Conservation (phyloP, 2,888 invertebrate genomes). For the Ectobius pallidus region DNA sequence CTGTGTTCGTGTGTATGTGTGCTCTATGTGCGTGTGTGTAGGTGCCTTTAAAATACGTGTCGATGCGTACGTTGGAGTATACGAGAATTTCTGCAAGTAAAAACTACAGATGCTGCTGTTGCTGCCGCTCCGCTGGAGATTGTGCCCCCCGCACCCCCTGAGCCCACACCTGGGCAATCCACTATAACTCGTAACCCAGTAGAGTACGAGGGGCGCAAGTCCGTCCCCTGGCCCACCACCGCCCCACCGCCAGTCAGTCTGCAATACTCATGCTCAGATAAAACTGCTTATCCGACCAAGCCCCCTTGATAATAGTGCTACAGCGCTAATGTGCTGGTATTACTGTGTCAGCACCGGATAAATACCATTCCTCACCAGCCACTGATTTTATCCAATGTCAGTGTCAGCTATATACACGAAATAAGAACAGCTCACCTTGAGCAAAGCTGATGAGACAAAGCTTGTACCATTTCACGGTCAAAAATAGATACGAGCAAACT, state of each 20-base stretch:
- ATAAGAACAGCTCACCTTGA: too few species aligned
- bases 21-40: too few species aligned
- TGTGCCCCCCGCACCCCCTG: not conserved
- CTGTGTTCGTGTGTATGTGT: too few species aligned
- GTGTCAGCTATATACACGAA: too few species aligned
- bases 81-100: not conserved
- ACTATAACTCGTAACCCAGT: slow-evolving; percentile 8
- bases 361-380: too few species aligned
- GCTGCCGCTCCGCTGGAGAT: not conserved
- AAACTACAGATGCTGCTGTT: slow-evolving; percentile 6
- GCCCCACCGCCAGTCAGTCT: not conserved
- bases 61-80: not conserved
- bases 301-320: not conserved
- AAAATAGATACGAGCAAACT: too few species aligned
- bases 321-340: not conserved
- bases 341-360: not conserved
- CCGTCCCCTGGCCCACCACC: slow-evolving; percentile 10
- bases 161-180: too few species aligned
- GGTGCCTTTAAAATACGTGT: not conserved
- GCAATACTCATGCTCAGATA: not conserved
- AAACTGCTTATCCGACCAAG: not conserved
- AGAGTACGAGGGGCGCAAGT: not conserved
- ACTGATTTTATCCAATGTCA: too few species aligned
- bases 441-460: too few species aligned
- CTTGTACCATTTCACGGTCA: too few species aligned